These are phyloP conservation scores for Columba livia DNA, from an alignment of 2,113 vertebrate genomes.

Conservation along the genomic window DNA sequence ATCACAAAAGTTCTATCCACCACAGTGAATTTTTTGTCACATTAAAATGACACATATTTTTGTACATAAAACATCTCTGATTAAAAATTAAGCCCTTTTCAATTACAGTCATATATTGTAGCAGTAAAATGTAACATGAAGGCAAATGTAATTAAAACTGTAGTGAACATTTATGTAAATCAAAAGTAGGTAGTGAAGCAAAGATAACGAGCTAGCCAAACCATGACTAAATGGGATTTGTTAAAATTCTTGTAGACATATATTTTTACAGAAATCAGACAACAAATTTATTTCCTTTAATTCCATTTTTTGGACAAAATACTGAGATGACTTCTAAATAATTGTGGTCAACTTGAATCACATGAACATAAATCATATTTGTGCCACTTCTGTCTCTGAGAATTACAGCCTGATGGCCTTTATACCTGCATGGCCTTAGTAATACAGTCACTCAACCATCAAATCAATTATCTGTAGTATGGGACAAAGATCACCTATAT, in stretches of 20 bases:
- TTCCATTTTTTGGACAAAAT: neutral
- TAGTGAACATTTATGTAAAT: slow-evolving; percentile 58
- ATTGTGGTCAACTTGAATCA: neutral
- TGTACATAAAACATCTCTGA: slow-evolving; percentile 40
- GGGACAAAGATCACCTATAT: neutral
- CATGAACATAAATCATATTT: neutral
- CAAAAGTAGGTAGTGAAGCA: slow-evolving; percentile 31
- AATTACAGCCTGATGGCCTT: neutral
- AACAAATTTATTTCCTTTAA: neutral
- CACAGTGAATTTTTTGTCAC: slow-evolving; percentile 10
- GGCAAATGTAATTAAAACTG: slow-evolving; percentile 58
- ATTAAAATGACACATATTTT: slow-evolving; percentile 55
- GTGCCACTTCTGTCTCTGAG: neutral
- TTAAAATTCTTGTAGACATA: neutral
- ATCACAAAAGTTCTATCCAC: neutral
- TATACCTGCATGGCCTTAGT: neutral
- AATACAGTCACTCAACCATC: neutral
- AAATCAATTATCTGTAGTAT: slow-evolving; percentile 10
- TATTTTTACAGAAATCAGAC: neutral
- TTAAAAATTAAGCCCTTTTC: slow-evolving; percentile 71
- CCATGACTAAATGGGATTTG: slow-evolving; percentile 10
- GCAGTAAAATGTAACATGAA: slow-evolving; percentile 57
- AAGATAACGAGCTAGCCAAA: slow-evolving; percentile 56
- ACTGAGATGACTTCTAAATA: neutral
- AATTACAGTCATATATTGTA: slow-evolving; percentile 59